Percentiles rank a stretch among this genome's conserved stretches.
phyloP scores from a whole-genome alignment of 2,797 vertebrate species.

The Sphenopsis melanotis region DNA sequence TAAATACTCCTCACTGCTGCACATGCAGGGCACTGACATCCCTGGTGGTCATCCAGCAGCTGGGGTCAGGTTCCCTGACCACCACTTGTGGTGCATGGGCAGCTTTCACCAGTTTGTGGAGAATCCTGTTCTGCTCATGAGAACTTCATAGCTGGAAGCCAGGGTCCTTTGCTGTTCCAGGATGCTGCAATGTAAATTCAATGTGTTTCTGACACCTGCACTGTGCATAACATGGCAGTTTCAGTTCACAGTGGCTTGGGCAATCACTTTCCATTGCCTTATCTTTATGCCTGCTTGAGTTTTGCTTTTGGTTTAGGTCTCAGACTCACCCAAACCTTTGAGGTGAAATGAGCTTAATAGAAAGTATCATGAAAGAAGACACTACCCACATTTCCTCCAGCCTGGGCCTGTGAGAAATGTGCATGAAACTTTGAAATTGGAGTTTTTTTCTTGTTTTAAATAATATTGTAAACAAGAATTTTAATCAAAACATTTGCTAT shows the following conservation, averaged over 20 bases:
- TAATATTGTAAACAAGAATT: slow-evolving; percentile 8
- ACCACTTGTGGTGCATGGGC: accelerated
- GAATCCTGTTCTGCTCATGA: not conserved
- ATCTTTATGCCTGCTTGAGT: slow-evolving; percentile 12
- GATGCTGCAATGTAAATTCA: not conserved
- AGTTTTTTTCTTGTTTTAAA: not conserved
- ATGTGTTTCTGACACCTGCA: slow-evolving; percentile 23
- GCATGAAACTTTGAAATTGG: slow-evolving; percentile 4
- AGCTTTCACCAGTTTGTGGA: not conserved
- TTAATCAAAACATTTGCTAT: not conserved
- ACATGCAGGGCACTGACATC: not conserved
- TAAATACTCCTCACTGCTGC: not conserved
- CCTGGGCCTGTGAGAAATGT: not conserved
- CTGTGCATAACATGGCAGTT: not conserved
- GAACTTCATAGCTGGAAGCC: not conserved
- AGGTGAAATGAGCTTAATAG: slow-evolving; percentile 50
- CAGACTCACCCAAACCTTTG: slow-evolving; percentile 5
- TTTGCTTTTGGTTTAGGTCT: slow-evolving; percentile 56
- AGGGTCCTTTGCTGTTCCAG: not conserved
- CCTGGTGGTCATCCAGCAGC: not conserved
- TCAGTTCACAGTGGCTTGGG: slow-evolving; percentile 31
- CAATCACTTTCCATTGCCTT: slow-evolving; percentile 57
- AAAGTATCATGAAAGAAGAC: slow-evolving; percentile 54
- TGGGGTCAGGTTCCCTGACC: not conserved
- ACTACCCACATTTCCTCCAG: slow-evolving; percentile 38